These are phyloP conservation scores for Peromyscus eremicus DNA, from an alignment of 2,797 vertebrate genomes.

Conservation along the genomic window DNA sequence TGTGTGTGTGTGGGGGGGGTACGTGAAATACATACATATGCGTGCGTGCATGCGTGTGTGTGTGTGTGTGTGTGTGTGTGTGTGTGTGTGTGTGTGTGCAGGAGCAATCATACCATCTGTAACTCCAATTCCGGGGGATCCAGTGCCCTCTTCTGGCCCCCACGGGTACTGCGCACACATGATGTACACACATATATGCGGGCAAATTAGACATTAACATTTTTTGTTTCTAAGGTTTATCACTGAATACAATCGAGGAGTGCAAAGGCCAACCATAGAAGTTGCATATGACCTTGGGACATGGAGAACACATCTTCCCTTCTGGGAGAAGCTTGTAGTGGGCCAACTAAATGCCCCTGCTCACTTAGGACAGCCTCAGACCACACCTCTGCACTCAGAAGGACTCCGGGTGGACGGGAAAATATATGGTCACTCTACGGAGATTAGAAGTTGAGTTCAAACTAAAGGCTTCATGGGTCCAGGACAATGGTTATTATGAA, in stretches of 20 bases:
- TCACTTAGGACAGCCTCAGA: background rate
- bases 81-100: too few species aligned
- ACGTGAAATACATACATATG: too few species aligned
- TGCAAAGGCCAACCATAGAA: too few species aligned
- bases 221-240: background rate
- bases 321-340: background rate
- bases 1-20: too few species aligned
- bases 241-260: background rate
- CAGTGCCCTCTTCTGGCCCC: background rate
- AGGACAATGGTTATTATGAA: background rate
- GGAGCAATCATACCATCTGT: too few species aligned
- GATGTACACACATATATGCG: background rate
- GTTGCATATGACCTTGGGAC: rapidly evolving
- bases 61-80: too few species aligned
- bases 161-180: background rate
- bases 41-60: too few species aligned
- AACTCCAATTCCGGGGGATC: background rate
- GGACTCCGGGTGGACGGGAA: background rate
- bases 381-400: background rate
- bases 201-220: too few species aligned
- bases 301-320: background rate
- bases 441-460: background rate
- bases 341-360: background rate
- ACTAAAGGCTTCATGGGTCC: too few species aligned
- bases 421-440: too few species aligned